Base-by-base conservation (phyloP, 35 echinoderm and acorn worm species). In the Amphiura filiformis region DNA sequence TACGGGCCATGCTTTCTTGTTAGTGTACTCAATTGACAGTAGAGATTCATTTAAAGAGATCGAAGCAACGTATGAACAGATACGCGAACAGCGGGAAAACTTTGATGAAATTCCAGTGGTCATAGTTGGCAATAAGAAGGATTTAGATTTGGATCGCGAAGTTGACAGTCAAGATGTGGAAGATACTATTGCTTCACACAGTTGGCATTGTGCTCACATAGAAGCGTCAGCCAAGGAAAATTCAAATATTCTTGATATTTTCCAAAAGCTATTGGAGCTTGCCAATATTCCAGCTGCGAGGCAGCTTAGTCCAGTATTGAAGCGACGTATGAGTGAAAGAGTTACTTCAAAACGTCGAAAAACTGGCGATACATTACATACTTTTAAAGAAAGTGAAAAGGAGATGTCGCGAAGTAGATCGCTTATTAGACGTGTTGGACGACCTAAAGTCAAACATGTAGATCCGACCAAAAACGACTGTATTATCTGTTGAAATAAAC, bases 141-240 rank as follows among this genome's bases (percentile, higher is more conserved):
- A 99, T 77, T 80, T 94, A 17, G 89, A 91, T 35, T 44, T 89
- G 1, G 78, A 90, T 26, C 81, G 96, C 1, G 89, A 85, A 36
- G 96, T 99, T 0, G 90, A 95, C 34, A 32, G 84, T 5, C 84
- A 88, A 33, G 96, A 99, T 20, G 93, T 94, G 12, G 41, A 87
- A 23, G 91, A 93, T 31, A 76, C 89, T 31, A 88, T 92, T 28
- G 84, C 87, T 14, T 76, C 78, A 28, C 87, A 99, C 34, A 91
- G 92, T 26, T 99, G 96, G 96, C 47, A 95, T 70, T 94, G 96
- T 84, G 86, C 89, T 31, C 89, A 90, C 77, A 61, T 99, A 31
- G 96, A 99, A 56, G 96, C 92, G 17, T 99, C 93, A 0, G 96
- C 96, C 0, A 99, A 90, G 82, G 93, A 94, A 35, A 99, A 99